These are phyloP conservation scores for Forbesichthys papilliferus DNA, from an alignment of 2,113 vertebrate species.

Conservation along the genomic window DNA sequence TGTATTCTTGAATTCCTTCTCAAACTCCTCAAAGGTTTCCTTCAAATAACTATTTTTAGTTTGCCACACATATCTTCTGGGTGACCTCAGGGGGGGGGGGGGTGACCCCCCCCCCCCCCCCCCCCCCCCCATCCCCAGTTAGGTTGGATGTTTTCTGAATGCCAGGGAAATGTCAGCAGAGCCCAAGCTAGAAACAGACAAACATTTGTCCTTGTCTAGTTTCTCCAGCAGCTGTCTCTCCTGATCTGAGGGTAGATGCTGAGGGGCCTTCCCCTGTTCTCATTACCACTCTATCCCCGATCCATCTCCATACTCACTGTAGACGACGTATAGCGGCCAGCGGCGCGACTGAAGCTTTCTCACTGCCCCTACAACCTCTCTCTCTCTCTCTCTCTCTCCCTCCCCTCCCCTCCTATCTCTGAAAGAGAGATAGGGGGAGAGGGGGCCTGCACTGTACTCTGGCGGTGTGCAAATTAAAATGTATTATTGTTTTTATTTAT, in stretches of 20 bases:
- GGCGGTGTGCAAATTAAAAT: conserved; percentile 53
- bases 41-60: conserved; percentile 25
- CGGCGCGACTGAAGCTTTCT: neutral
- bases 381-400: neutral
- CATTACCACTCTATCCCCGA: conserved; percentile 29
- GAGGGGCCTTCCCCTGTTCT: conserved; percentile 30
- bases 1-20: conserved; percentile 7
- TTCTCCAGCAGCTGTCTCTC: conserved; percentile 54
- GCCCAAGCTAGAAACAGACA: conserved; percentile 25
- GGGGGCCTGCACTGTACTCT: conserved; percentile 6
- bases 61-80: neutral
- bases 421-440: neutral
- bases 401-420: neutral
- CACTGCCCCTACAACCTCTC: neutral
- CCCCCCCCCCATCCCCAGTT: conserved; percentile 20
- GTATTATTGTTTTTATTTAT: neutral
- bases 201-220: conserved; percentile 67
- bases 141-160: conserved; percentile 59
- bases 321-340: neutral
- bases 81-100: too few relatives aligned
- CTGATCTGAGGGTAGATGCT: conserved; percentile 38
- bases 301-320: conserved; percentile 20
- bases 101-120: neutral
- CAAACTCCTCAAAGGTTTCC: conserved; percentile 1
- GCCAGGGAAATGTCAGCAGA: conserved; percentile 66